Percentiles rank a stretch among this genome's conserved stretches.
Evolutionary conservation across 2,113 vertebrate genomes (phyloP).

Genomic region (Malaclemys terrapin): DNA sequence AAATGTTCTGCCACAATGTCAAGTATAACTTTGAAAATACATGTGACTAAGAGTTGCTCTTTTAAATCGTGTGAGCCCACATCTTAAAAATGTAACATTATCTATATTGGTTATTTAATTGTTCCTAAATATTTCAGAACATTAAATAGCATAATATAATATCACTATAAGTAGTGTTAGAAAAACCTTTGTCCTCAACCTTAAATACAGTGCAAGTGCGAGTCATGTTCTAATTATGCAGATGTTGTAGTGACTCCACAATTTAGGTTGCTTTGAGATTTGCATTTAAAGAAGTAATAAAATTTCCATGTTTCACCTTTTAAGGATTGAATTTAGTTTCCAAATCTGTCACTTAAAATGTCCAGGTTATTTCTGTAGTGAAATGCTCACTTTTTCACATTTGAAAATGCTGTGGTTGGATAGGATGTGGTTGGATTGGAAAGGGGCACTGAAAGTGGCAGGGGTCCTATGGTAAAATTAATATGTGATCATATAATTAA

Average conservation of each 20-base stretch:
- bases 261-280: not conserved
- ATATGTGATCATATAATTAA: not conserved
- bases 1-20: too few relatives aligned
- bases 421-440: not conserved
- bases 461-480: not conserved
- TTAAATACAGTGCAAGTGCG: not conserved
- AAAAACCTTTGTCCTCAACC: not conserved
- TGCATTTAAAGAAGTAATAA: not conserved
- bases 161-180: not conserved
- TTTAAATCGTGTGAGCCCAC: not conserved
- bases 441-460: not conserved
- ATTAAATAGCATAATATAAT: not conserved
- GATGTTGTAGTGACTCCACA: not conserved
- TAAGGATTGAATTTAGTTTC: not conserved
- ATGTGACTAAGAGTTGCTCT: not conserved
- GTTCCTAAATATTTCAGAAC: not conserved
- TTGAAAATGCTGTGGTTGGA: fast-evolving
- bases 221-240: not conserved
- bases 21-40: not conserved
- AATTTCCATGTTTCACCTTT: not conserved
- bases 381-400: not conserved
- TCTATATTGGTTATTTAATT: not conserved
- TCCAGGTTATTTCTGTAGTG: not conserved
- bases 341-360: not conserved
- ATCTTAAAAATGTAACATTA: not conserved